phyloP scores from a whole-genome alignment of 2,888 invertebrate genomes.

The Molanna angustata region DNA sequence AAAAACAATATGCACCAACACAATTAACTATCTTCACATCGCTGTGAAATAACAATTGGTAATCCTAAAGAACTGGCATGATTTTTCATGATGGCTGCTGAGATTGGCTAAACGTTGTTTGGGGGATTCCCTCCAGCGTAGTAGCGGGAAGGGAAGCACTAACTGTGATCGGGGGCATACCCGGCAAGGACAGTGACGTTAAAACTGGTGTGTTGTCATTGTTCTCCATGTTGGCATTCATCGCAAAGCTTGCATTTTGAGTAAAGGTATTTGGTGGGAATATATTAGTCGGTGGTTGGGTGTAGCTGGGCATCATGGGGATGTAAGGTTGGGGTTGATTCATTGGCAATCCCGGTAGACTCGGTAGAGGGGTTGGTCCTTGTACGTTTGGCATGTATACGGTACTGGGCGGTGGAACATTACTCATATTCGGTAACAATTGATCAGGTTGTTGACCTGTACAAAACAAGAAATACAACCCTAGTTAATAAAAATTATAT shows the following conservation, averaged over 20 bases:
- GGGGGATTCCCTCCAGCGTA: slow-evolving; percentile 54
- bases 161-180: slow-evolving; percentile 78
- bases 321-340: slow-evolving; percentile 55
- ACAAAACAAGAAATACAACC: no score
- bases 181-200: slow-evolving; percentile 69
- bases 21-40: no score
- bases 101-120: slow-evolving; percentile 20
- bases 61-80: no score
- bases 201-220: slow-evolving; percentile 46
- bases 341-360: slow-evolving; percentile 53
- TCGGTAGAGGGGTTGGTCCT: slow-evolving; percentile 54
- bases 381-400: slow-evolving; percentile 50
- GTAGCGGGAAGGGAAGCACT: slow-evolving; percentile 66
- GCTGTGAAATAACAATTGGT: no score
- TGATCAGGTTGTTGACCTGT: no score
- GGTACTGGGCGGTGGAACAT: slow-evolving; percentile 44
- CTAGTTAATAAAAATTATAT: no score
- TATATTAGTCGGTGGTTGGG: slow-evolving; percentile 39
- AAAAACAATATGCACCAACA: no score
- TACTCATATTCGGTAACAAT: no score
- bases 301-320: slow-evolving; percentile 51
- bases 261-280: slow-evolving; percentile 25
- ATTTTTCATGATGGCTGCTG: slow-evolving; percentile 26
- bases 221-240: background rate
- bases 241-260: slow-evolving; percentile 5